Evolutionary conservation across 2,113 vertebrate genomes (phyloP).

Genomic region (Calypte anna): DNA sequence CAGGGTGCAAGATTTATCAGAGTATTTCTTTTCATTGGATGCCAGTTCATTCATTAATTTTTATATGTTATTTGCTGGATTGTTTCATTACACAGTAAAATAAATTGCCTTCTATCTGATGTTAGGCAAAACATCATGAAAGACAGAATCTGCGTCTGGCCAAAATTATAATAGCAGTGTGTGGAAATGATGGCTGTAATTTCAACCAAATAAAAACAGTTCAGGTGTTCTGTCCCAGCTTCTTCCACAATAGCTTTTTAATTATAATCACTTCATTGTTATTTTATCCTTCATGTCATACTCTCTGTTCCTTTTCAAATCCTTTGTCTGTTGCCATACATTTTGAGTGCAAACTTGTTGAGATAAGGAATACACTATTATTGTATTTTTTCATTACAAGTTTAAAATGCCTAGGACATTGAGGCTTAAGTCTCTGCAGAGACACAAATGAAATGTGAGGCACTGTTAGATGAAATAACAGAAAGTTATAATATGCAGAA

Average conservation of each 20-base stretch:
- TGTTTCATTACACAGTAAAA: neutral
- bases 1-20: neutral
- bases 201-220: neutral
- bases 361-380: neutral
- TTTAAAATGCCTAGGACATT: neutral
- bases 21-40: neutral
- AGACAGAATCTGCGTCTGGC: neutral
- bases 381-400: neutral
- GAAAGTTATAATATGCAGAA: neutral
- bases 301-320: neutral
- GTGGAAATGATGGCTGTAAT: neutral
- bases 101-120: neutral
- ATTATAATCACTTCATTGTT: neutral
- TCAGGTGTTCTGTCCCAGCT: neutral
- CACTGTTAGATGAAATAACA: neutral
- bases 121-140: neutral
- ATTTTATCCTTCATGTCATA: neutral
- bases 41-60: neutral
- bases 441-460: neutral
- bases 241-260: neutral
- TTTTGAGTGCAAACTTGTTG: neutral
- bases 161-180: neutral
- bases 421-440: neutral
- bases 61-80: neutral
- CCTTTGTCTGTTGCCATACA: neutral